A percentile compares a stretch with the other conserved stretches of the same genome.
Conservation (phyloP, 2,797 vertebrate species). For the Danionella dracula region DNA sequence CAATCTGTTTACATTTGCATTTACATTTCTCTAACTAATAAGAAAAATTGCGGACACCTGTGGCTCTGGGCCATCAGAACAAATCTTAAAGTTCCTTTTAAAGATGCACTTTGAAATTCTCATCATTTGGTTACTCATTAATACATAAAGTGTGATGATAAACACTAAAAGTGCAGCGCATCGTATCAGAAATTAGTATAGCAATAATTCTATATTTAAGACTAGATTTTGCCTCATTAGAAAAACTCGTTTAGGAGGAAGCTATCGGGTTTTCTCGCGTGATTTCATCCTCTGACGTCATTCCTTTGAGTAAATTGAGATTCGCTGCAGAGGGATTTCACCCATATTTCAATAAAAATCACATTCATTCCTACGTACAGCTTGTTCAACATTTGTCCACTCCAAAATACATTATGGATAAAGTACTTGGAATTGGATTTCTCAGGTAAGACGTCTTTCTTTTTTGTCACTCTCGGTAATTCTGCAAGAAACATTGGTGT, state of each 20-base stretch:
- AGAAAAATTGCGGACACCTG: too few relatives aligned
- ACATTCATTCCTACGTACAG: neutral
- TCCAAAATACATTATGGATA: neutral
- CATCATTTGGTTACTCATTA: too few relatives aligned
- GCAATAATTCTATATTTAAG: too few relatives aligned
- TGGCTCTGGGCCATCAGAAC: too few relatives aligned
- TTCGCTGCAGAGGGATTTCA: conserved; percentile 18
- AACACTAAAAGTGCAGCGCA: too few relatives aligned
- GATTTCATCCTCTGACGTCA: neutral
- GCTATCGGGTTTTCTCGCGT: conserved; percentile 7
- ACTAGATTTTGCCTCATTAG: too few relatives aligned
- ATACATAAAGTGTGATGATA: too few relatives aligned
- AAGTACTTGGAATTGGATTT: conserved; percentile 1
- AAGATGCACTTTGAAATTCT: too few relatives aligned
- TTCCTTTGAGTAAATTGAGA: conserved; percentile 15
- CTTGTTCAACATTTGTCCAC: neutral
- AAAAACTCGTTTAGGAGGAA: neutral
- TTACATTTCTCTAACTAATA: too few relatives aligned
- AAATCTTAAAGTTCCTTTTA: too few relatives aligned
- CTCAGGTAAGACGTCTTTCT: conserved; percentile 1
- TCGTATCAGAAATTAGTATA: too few relatives aligned
- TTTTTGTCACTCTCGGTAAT: neutral
- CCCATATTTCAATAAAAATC: neutral
- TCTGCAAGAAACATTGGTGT: neutral
- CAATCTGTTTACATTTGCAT: too few relatives aligned